Percentiles rank a stretch among this genome's conserved stretches.
These are phyloP conservation scores for Typhlichthys subterraneus DNA, from an alignment of 2,797 vertebrate genomes.

Conservation along the genomic window DNA sequence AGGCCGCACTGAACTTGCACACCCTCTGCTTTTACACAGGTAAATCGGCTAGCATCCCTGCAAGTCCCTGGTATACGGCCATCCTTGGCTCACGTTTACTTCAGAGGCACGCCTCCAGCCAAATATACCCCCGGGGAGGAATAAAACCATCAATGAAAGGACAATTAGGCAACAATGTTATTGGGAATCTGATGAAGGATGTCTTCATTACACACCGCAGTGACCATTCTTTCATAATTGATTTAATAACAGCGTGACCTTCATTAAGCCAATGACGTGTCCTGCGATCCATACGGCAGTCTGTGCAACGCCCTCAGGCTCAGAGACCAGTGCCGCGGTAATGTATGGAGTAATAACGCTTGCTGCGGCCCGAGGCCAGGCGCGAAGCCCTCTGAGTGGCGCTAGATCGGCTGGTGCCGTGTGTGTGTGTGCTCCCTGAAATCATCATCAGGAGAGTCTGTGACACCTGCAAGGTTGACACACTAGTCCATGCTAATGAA, in stretches of 20 bases:
- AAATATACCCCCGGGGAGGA: slow-evolving; percentile 39
- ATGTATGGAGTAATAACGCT: slow-evolving; percentile 41
- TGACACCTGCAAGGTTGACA: slow-evolving; percentile 27
- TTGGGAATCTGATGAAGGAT: slow-evolving; percentile 50
- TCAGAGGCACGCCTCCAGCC: slow-evolving; percentile 30
- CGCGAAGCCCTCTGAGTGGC: neutral
- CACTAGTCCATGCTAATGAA: slow-evolving; percentile 54
- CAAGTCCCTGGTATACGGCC: slow-evolving; percentile 14
- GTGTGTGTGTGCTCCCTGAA: neutral
- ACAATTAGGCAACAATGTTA: slow-evolving; percentile 49
- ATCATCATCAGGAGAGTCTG: slow-evolving; percentile 31
- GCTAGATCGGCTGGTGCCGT: neutral
- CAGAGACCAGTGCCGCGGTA: slow-evolving; percentile 18
- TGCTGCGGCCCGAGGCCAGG: slow-evolving; percentile 19
- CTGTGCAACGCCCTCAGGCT: slow-evolving; percentile 34
- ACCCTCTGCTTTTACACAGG: neutral
- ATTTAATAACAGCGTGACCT: slow-evolving; percentile 57
- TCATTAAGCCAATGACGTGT: slow-evolving; percentile 42
- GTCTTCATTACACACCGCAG: slow-evolving; percentile 54
- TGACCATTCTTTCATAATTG: slow-evolving; percentile 52
- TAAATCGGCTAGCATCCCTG: slow-evolving; percentile 29
- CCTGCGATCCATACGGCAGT: slow-evolving; percentile 43
- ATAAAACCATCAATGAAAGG: slow-evolving; percentile 54
- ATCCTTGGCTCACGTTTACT: slow-evolving; percentile 30
- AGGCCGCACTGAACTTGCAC: neutral